Evolutionary conservation across 2,888 invertebrate species (phyloP).

Genomic region (Phalera bucephala): DNA sequence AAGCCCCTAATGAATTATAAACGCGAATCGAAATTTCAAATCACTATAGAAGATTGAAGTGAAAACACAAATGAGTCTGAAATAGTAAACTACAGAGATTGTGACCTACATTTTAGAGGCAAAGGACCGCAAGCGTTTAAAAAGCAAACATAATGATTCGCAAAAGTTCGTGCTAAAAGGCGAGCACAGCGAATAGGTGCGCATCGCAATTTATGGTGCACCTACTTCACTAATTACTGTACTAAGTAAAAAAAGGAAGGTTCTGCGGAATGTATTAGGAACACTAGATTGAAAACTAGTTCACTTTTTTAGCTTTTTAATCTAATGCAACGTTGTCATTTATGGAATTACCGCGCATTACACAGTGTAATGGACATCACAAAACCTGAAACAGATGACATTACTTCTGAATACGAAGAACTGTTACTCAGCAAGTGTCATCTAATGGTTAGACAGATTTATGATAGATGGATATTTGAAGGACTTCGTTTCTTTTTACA

Average conservation of each 20-base stretch:
- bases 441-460: no score
- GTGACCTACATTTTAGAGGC: conserved; percentile 41
- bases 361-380: no score
- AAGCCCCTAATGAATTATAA: conserved; percentile 24
- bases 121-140: conserved; percentile 31
- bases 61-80: conserved; percentile 16
- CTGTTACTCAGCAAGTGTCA: no score
- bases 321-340: conserved; percentile 32
- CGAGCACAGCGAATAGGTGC: background rate
- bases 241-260: conserved; percentile 31
- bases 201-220: conserved; percentile 15
- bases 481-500: no score
- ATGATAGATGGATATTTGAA: no score
- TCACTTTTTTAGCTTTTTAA: conserved; percentile 29
- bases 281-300: conserved; percentile 46
- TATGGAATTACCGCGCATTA: no score
- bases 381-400: no score
- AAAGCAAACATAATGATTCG: conserved; percentile 12
- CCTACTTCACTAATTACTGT: conserved; percentile 34
- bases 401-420: no score
- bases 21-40: conserved; percentile 33
- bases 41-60: conserved; percentile 15
- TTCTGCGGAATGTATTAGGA: conserved; percentile 47
- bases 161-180: background rate
- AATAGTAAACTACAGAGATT: conserved; percentile 26